Conservation (phyloP, 2,888 invertebrate species). For the Hirtodrosophila duncani region DNA sequence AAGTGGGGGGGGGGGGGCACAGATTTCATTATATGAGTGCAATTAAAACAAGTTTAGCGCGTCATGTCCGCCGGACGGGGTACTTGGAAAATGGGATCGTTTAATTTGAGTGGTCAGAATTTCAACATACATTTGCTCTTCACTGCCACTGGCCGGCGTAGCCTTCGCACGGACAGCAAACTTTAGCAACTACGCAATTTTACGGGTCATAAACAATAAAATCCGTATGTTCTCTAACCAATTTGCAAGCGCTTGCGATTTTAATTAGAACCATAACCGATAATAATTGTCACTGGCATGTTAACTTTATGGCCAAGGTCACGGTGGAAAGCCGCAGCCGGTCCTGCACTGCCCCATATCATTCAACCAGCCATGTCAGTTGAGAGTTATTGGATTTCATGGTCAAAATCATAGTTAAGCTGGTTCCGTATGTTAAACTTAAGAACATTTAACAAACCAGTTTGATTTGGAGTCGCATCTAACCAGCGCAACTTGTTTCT, state of each 20-base stretch:
- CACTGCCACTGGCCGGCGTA: too few species aligned
- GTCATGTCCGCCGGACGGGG: conserved; percentile 53
- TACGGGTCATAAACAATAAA: conserved; percentile 1
- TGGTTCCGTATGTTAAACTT: conserved; percentile 31
- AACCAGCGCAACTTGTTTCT: conserved; percentile 33
- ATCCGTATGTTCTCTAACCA: conserved; percentile 12
- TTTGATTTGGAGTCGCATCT: conserved; percentile 9
- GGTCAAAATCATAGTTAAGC: conserved; percentile 31
- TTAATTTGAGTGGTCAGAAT: conserved; percentile 45
- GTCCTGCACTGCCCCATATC: conserved; percentile 6
- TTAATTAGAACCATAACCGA: not conserved
- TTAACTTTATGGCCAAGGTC: conserved; percentile 43
- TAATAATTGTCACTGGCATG: conserved; percentile 15
- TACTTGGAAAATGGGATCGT: conserved; percentile 39
- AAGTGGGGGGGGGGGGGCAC: conserved; percentile 23
- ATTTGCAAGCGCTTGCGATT: conserved; percentile 13
- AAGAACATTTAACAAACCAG: conserved; percentile 15
- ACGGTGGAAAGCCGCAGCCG: conserved; percentile 12
- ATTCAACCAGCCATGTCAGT: not conserved
- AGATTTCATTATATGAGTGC: conserved; percentile 44
- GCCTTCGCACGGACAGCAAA: not conserved
- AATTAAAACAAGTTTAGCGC: conserved; percentile 48
- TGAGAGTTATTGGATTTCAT: conserved; percentile 16
- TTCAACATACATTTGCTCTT: conserved; percentile 21
- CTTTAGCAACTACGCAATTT: conserved; percentile 2